These are phyloP conservation scores for Strigamia maritima DNA, from an alignment of 2,888 invertebrate species.

Conservation along the genomic window DNA sequence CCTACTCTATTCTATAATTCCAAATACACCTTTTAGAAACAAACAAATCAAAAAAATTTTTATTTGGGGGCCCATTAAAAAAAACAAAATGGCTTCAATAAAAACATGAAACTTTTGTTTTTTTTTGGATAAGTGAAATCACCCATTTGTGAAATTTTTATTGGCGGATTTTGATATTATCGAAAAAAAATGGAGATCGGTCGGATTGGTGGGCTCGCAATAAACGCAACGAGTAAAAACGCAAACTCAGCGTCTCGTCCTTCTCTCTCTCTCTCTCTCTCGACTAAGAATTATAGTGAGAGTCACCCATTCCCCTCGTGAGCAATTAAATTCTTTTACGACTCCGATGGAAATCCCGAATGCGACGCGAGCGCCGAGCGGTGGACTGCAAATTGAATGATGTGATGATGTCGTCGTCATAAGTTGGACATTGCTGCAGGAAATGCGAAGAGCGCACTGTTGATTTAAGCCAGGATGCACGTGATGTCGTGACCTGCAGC, in stretches of 20 bases:
- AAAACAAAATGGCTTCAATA: no score
- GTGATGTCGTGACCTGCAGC: neutral
- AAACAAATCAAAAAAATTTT: no score
- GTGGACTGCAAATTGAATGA: neutral
- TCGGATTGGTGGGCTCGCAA: neutral
- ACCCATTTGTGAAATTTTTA: no score
- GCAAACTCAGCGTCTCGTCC: slow-evolving; percentile 7
- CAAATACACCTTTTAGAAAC: no score
- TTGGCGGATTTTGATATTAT: neutral
- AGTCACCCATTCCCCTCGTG: neutral
- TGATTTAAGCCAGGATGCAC: neutral
- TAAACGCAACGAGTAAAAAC: slow-evolving; percentile 7
- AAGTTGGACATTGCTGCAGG: neutral
- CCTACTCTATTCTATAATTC: no score
- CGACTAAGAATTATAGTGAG: neutral
- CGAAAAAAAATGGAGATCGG: neutral
- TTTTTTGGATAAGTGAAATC: no score
- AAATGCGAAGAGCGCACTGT: neutral
- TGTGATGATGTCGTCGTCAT: neutral
- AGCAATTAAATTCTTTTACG: slow-evolving; percentile 23
- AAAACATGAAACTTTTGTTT: no score
- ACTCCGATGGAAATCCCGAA: neutral
- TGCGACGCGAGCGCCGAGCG: no score
- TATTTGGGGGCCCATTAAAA: no score
- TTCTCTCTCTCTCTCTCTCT: no score